phyloP scores from a whole-genome alignment of 2,797 vertebrate genomes.

The Oreonectes daqikongensis region DNA sequence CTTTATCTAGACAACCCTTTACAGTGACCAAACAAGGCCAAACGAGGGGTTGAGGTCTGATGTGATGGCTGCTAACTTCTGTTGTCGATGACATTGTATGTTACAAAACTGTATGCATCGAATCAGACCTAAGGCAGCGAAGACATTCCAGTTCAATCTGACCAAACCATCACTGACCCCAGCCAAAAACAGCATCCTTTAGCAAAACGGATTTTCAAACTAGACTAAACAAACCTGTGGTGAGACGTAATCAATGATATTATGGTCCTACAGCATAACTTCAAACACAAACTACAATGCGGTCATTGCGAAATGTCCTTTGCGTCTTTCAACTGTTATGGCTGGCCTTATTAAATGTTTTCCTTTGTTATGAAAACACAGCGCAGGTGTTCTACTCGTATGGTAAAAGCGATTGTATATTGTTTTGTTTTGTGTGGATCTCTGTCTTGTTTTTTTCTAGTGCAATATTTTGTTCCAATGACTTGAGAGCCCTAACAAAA shows the following conservation, averaged over 20 bases:
- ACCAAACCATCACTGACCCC: slow-evolving; percentile 60
- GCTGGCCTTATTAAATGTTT: slow-evolving; percentile 11
- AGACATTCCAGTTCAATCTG: slow-evolving; percentile 58
- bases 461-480: slow-evolving; percentile 74
- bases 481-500: slow-evolving; percentile 66
- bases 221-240: slow-evolving; percentile 58
- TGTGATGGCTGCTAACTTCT: slow-evolving; percentile 49
- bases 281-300: not conserved
- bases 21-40: no score
- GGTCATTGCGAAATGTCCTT: not conserved
- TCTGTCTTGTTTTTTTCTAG: slow-evolving; percentile 66
- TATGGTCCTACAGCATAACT: slow-evolving; percentile 31
- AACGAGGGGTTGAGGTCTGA: slow-evolving; percentile 6
- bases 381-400: slow-evolving; percentile 53
- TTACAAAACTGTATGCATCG: slow-evolving; percentile 50
- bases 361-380: slow-evolving; percentile 39
- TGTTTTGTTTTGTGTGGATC: slow-evolving; percentile 56
- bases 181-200: slow-evolving; percentile 63
- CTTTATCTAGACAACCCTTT: slow-evolving; percentile 16
- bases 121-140: slow-evolving; percentile 52
- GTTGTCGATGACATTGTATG: slow-evolving; percentile 48
- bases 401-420: slow-evolving; percentile 57
- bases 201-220: slow-evolving; percentile 53
- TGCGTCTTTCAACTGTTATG: slow-evolving; percentile 35
- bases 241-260: slow-evolving; percentile 50